Conservation (phyloP, 2,888 invertebrate genomes). For the Teleogryllus oceanicus region DNA sequence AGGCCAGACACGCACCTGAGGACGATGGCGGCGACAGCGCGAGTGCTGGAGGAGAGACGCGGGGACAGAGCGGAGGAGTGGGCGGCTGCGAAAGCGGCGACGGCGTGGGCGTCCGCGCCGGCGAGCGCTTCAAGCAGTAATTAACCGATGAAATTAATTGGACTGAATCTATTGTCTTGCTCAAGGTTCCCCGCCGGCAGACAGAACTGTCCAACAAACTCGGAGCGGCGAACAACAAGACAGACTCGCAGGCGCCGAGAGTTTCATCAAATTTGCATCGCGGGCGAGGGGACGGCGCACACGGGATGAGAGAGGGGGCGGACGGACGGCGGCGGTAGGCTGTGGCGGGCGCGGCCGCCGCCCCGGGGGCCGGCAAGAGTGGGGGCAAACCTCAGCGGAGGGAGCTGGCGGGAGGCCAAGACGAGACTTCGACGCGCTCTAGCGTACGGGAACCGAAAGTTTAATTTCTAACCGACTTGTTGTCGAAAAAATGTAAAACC, state of each 20-base stretch:
- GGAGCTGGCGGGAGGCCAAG: not conserved
- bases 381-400: not conserved
- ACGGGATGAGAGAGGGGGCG: not conserved
- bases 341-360: not conserved
- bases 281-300: not conserved
- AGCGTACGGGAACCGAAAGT: not conserved
- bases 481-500: not conserved
- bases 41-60: not conserved
- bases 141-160: conserved; percentile 18
- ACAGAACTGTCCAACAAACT: conserved; percentile 5
- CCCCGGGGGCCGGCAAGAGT: not conserved
- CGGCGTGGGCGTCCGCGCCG: not conserved
- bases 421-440: not conserved
- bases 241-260: conserved; percentile 7
- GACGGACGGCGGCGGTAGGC: not conserved
- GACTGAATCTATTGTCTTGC: conserved; percentile 7
- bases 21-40: not conserved
- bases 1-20: too few species aligned
- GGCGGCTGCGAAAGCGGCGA: not conserved
- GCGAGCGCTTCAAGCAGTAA: conserved; percentile 9
- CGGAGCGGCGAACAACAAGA: conserved; percentile 2
- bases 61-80: not conserved
- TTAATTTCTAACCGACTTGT: not conserved
- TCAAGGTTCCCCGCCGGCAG: not conserved
- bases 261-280: conserved; percentile 10